These are phyloP conservation scores for Platycercus adscitus DNA, from an alignment of 2,113 vertebrate species.

Conservation along the genomic window DNA sequence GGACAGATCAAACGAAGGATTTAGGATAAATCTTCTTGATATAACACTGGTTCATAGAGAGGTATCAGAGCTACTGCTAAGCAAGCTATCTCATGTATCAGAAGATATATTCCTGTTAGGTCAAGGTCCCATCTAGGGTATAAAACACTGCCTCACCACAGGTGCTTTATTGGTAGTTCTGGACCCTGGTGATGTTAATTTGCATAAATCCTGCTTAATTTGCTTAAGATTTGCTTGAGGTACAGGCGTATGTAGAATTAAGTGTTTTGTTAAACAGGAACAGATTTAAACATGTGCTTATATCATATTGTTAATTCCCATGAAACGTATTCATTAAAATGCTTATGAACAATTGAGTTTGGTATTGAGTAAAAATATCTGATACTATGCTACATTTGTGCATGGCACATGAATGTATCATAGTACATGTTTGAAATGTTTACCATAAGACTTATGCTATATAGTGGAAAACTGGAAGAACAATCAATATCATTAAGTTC, in stretches of 20 bases:
- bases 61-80: background rate
- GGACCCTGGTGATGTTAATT: background rate
- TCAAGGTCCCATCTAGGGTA: background rate
- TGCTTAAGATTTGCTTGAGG: constrained; percentile 11
- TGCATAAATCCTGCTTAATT: constrained; percentile 16
- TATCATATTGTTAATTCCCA: background rate
- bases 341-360: background rate
- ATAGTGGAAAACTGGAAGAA: background rate
- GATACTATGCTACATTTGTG: background rate
- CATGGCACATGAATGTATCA: no score
- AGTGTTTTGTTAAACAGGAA: background rate
- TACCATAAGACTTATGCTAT: background rate
- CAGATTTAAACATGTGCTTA: constrained; percentile 13
- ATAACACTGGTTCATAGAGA: background rate
- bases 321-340: background rate
- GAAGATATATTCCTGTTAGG: background rate
- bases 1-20: background rate
- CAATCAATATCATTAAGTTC: background rate
- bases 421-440: rapidly evolving
- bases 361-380: background rate
- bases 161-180: background rate
- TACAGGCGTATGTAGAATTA: background rate
- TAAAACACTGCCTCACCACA: background rate
- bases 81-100: background rate
- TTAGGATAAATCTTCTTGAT: background rate